Base-by-base conservation (phyloP, 2,797 vertebrate species). In the Phalloptychus januarius region DNA sequence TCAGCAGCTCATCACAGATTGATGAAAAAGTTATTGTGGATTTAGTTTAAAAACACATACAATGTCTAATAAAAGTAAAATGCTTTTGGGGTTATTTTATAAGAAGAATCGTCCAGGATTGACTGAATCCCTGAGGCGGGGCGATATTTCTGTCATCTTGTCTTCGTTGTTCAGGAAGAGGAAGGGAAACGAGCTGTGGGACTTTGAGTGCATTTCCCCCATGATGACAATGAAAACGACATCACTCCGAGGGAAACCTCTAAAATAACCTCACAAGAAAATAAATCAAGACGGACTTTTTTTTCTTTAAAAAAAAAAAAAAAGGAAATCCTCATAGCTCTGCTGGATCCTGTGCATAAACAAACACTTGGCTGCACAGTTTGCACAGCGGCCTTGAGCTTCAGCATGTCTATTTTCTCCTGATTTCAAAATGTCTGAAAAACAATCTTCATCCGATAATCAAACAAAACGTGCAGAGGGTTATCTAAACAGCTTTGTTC, bases 61-160 rank as follows among this genome's bases (percentile, higher is more conserved):
- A 69, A 48, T 31, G n/a, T 76, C 65, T 70, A 71, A 71, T 65
- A 45, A 33, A 65, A 36, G 58, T 25, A 20, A 74, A 80, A 31
- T 18, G 75, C 52, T 50, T 45, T 67, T 38, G 7, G 11, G 54
- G n/a, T 31, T 52, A 73, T 75, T 80, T 72, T 61, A 36, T 52
- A 72, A 79, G 61, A 72, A 79, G 67, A 72, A 7, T 73, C 36
- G 72, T 79, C 52, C 50, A 77, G 23, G 75, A 67, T 20, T 72
- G 31, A 75, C 52, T 79, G 67, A 79, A 72, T 82, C 84, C 77
- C 86, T 75, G 50, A 74, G 48, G 85, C 87, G 1, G 18, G 46
- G 31, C 45, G 77, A 88, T 84, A 74, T 83, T 89, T 89, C 81
- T 81, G 80, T 80, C 81, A 79, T 88, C 67, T 77, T 45, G 61